A percentile compares a stretch with the other conserved stretches of the same genome.
Evolutionary conservation across 2,113 vertebrate species (phyloP).

Genomic region (Isurus oxyrinchus): DNA sequence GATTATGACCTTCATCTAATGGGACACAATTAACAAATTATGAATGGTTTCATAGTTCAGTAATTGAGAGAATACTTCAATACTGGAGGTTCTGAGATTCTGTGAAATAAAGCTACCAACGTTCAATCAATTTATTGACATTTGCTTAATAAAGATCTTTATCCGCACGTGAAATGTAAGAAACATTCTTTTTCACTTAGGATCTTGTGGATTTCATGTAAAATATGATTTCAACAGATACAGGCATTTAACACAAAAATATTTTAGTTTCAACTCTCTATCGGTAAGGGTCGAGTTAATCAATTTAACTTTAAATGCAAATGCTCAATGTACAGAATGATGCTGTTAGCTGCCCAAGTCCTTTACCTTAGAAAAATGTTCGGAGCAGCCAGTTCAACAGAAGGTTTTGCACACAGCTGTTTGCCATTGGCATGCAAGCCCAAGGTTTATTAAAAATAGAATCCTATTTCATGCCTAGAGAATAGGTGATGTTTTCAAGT

Average conservation of each 20-base stretch:
- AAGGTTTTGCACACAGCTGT: neutral
- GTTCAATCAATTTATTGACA: neutral
- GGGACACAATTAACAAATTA: neutral
- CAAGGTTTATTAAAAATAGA: neutral
- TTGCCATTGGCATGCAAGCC: neutral
- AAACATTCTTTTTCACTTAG: neutral
- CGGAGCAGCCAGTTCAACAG: neutral
- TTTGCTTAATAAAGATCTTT: neutral
- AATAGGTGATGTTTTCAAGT: neutral
- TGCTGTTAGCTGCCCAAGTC: neutral
- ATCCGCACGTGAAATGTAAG: neutral
- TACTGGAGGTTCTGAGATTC: neutral
- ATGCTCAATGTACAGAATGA: neutral
- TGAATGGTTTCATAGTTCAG: neutral
- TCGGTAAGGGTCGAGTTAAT: neutral
- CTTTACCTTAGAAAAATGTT: neutral
- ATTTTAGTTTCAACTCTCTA: neutral
- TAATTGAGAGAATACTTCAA: neutral
- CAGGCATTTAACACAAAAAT: neutral
- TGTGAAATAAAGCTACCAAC: neutral
- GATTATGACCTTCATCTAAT: neutral
- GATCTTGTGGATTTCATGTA: neutral
- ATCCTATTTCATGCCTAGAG: neutral
- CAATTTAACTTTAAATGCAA: neutral
- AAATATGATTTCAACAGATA: neutral